Conservation (phyloP, 2,113 vertebrate species). For the Halichoeres trimaculatus region DNA sequence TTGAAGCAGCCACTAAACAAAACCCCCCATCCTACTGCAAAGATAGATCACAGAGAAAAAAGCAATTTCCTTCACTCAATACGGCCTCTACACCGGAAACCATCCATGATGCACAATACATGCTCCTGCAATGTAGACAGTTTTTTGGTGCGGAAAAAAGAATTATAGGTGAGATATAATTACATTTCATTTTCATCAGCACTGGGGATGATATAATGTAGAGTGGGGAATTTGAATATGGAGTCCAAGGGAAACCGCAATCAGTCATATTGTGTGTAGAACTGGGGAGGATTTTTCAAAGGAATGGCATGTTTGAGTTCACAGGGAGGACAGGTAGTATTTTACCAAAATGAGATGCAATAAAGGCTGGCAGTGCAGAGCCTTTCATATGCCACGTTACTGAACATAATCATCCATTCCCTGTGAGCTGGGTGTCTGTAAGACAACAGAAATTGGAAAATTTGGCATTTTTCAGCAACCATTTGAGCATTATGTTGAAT, state of each 20-base stretch:
- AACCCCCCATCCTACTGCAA: conserved; percentile 17
- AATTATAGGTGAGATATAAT: conserved; percentile 40
- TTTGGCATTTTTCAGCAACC: conserved; percentile 19
- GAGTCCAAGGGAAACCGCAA: conserved; percentile 45
- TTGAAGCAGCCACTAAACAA: conserved; percentile 56
- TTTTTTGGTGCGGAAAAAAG: conserved; percentile 6
- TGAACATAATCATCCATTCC: conserved; percentile 63
- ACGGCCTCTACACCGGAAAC: conserved; percentile 16
- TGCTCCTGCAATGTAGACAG: conserved; percentile 27
- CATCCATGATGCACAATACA: conserved; percentile 28
- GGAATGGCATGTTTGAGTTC: conserved; percentile 74
- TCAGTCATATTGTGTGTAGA: conserved; percentile 41
- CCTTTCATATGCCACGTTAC: conserved; percentile 64
- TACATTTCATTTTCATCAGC: conserved; percentile 47
- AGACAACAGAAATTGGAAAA: conserved; percentile 44
- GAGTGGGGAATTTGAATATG: conserved; percentile 51
- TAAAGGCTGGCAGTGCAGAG: conserved; percentile 69
- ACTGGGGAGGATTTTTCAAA: conserved; percentile 48
- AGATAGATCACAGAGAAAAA: conserved; percentile 36
- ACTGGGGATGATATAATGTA: conserved; percentile 37
- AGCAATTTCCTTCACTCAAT: conserved; percentile 30
- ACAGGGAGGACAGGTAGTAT: conserved; percentile 76
- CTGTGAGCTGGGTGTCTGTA: conserved; percentile 28
- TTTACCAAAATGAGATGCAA: conserved; percentile 74
- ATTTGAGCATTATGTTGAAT: conserved; percentile 33